These are phyloP conservation scores for Petrophora chlorosata DNA, from an alignment of 2,888 invertebrate species.

Conservation along the genomic window DNA sequence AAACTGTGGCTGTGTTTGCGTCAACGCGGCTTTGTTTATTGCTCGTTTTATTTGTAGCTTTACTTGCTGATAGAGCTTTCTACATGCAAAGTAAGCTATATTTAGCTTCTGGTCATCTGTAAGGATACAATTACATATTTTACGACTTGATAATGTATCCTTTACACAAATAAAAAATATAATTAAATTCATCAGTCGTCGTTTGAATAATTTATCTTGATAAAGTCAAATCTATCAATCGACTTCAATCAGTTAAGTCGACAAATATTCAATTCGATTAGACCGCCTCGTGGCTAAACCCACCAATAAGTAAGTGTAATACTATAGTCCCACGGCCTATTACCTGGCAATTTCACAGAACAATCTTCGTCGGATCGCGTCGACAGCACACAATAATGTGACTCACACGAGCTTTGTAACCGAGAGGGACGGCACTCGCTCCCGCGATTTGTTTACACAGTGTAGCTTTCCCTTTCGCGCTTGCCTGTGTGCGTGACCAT, in stretches of 20 bases:
- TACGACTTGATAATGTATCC: too few relatives aligned
- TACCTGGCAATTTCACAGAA: conserved; percentile 84
- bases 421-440: conserved; percentile 74
- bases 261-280: conserved; percentile 77
- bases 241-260: conserved; percentile 56
- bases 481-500: conserved; percentile 74
- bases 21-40: conserved; percentile 27
- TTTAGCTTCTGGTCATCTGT: too few relatives aligned
- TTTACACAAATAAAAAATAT: too few relatives aligned
- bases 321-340: conserved; percentile 80
- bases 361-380: conserved; percentile 77
- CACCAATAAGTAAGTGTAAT: conserved; percentile 81
- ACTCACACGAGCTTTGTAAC: conserved; percentile 73
- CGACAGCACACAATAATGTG: conserved; percentile 75
- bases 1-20: too few relatives aligned
- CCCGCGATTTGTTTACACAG: conserved; percentile 81
- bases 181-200: too few relatives aligned
- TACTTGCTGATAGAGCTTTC: too few relatives aligned
- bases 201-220: too few relatives aligned
- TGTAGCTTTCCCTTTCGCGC: conserved; percentile 81
- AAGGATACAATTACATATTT: too few relatives aligned
- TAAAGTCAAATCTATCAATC: conserved; percentile 37
- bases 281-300: conserved; percentile 72
- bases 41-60: too few relatives aligned
- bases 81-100: too few relatives aligned